These are phyloP conservation scores for Spisula subtruncata DNA, from an alignment of 2,888 invertebrate species.

Conservation along the genomic window DNA sequence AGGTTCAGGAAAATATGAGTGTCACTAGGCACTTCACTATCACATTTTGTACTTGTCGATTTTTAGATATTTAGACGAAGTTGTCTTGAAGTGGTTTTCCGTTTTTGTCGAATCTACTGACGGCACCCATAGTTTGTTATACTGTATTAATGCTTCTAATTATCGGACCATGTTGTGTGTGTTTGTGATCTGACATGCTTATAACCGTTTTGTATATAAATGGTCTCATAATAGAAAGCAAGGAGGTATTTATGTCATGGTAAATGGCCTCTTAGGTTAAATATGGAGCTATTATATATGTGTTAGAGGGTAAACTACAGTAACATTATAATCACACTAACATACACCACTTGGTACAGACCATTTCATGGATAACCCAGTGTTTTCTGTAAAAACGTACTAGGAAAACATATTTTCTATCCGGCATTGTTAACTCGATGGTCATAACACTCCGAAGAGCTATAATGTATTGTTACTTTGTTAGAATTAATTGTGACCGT, in stretches of 20 bases:
- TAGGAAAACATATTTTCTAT: no score
- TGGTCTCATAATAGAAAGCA: background rate
- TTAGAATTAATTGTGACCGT: no score
- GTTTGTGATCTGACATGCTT: background rate
- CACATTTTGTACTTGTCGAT: background rate
- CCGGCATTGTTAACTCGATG: no score
- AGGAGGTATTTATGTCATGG: constrained; percentile 13
- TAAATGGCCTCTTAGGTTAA: background rate
- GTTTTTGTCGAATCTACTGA: background rate
- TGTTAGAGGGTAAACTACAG: background rate
- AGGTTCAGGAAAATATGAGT: background rate
- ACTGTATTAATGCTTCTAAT: background rate
- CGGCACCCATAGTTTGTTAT: background rate
- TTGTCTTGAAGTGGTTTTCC: background rate
- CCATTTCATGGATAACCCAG: no score
- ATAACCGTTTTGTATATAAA: constrained; percentile 16
- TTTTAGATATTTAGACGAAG: constrained; percentile 8
- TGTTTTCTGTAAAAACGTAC: no score
- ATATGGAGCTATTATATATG: background rate
- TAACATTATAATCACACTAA: background rate
- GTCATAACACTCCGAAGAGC: no score
- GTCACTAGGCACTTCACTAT: background rate
- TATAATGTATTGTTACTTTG: no score
- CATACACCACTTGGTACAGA: no score
- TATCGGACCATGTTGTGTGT: background rate